Conservation (phyloP, 2,888 invertebrate genomes). For the Balanococcus diminutus region DNA sequence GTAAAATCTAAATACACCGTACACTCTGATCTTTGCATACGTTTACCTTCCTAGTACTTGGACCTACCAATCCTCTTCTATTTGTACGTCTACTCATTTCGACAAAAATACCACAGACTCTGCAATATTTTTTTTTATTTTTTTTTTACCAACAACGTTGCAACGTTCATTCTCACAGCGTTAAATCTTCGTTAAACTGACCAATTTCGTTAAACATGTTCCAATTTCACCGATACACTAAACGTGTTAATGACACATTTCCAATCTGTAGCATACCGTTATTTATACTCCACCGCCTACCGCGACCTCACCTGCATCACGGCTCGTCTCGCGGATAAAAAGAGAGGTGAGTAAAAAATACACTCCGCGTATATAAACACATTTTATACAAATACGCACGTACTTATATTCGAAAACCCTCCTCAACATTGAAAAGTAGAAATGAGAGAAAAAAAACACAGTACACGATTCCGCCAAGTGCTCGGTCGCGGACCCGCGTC, state of each 20-base stretch:
- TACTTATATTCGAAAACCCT: neutral
- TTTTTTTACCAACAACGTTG: neutral
- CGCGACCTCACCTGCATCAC: neutral
- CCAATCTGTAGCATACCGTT: constrained; percentile 49
- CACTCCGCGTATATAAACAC: constrained; percentile 5
- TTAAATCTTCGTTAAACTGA: constrained; percentile 43
- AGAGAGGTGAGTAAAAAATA: neutral
- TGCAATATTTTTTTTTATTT: too few species aligned
- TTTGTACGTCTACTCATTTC: neutral
- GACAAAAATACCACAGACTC: neutral
- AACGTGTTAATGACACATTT: constrained; percentile 53
- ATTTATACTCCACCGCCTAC: neutral
- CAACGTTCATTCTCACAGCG: neutral
- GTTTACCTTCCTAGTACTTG: too few species aligned
- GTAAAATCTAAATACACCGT: neutral
- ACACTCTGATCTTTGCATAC: too few species aligned
- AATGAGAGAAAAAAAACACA: neutral
- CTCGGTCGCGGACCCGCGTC: neutral
- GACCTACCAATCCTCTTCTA: too few species aligned
- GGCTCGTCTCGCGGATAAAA: neutral
- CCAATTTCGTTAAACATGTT: constrained; percentile 50
- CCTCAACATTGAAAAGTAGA: constrained; percentile 37
- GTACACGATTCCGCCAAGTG: neutral
- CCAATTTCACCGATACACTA: constrained; percentile 49
- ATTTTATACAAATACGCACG: neutral